Conservation (phyloP, 1,140 invertebrate genomes). For the Galleria mellonella region DNA sequence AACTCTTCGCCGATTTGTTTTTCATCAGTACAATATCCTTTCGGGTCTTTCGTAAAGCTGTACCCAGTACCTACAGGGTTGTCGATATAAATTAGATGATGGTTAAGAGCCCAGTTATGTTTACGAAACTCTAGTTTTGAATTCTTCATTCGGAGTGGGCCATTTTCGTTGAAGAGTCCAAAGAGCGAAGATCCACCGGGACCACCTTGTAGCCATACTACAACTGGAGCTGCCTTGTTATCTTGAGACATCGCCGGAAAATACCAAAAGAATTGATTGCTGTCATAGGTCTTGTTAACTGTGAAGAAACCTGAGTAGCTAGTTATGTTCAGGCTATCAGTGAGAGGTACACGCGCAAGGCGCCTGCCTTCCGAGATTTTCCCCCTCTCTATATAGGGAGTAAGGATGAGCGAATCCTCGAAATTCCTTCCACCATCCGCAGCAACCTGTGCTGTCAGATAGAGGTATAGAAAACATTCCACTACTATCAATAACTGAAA, state of each 20-base stretch:
- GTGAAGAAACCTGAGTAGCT: slow-evolving; percentile 79
- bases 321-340: slow-evolving; percentile 8
- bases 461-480: no score
- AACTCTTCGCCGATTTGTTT: slow-evolving; percentile 21
- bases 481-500: no score
- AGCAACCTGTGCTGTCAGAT: no score
- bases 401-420: neutral
- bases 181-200: slow-evolving; percentile 85
- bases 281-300: slow-evolving; percentile 77
- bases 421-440: neutral
- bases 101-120: slow-evolving; percentile 79
- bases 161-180: slow-evolving; percentile 86
- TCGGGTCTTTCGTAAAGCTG: slow-evolving; percentile 78
- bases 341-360: slow-evolving; percentile 18
- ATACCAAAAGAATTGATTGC: slow-evolving; percentile 84
- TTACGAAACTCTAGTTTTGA: neutral
- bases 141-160: slow-evolving; percentile 74
- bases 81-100: slow-evolving; percentile 84
- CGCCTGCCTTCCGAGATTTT: slow-evolving; percentile 16
- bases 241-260: slow-evolving; percentile 68
- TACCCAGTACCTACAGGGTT: slow-evolving; percentile 87
- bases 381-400: slow-evolving; percentile 69
- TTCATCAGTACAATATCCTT: slow-evolving; percentile 77
- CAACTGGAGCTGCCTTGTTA: slow-evolving; percentile 71
- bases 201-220: slow-evolving; percentile 85